Evolutionary conservation across 1,140 invertebrate species (phyloP), one percentile per base, ranked within the genome.

Genomic region (Zaprionus camerounensis): DNA sequence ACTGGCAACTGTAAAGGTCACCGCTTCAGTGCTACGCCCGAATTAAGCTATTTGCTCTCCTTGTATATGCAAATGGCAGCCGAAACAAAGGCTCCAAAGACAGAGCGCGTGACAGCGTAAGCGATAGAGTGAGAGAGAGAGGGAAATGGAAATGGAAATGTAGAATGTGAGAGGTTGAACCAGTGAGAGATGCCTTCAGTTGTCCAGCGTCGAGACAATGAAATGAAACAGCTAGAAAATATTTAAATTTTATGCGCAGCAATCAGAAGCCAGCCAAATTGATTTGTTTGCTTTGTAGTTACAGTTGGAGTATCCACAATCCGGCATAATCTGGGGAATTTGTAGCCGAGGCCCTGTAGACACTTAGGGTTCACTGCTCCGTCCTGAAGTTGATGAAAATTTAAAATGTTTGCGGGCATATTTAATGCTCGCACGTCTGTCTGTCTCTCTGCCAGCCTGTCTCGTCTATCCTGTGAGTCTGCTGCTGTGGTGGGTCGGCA

Each of bases 201-300:
- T 36, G 41, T 53, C 20, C 28, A 34, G 41, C 34, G 82, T 72
- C 82, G 75, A 79, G 68, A 86, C 82, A 82, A 80, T 83, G 72
- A 78, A 62, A 59, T 75, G 76, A 71, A 73, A 76, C 78, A 74
- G 26, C 36, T 67, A 17, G 57, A 76, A 90, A 81, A 76, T 76
- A 90, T 88, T 88, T 84, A 84, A 88, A 88, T 88, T 90, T 88
- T 63, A 88, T 88, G 78, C 85, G 69, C 49, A 53, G 59, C 77
- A 71, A 76, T 71, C 73, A 76, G 63, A 67, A 68, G 73, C 63
- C 64, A 62, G 64, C 63, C 84, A 88, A 84, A 84, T 84, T 78
- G 84, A 87, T 88, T 83, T 83, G 84, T 83, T 83, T 75, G 67
- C 34, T 15, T 74, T 67, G 65, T 76, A 61, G 61, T 72, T 72